These are phyloP conservation scores for Zhuqinia jingwanae DNA, from an alignment of 2,888 invertebrate species.

Conservation along the genomic window DNA sequence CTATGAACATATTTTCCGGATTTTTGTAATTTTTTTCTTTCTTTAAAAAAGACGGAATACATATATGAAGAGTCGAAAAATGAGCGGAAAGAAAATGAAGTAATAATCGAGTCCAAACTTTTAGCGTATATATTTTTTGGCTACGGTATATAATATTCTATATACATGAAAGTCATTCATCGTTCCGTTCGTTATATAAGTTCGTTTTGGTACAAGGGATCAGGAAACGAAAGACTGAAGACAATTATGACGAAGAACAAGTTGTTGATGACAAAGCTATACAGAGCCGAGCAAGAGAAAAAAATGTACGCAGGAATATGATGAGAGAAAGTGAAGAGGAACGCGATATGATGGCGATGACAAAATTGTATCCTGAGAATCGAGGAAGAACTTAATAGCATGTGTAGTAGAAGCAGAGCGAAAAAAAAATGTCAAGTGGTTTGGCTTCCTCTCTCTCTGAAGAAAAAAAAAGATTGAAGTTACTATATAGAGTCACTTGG, in stretches of 20 bases:
- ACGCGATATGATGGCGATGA: neutral
- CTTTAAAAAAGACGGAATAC: too few relatives aligned
- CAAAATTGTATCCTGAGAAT: constrained; percentile 9
- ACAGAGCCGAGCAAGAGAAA: neutral
- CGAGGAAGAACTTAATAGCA: neutral
- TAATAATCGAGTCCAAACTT: neutral
- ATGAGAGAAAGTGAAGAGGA: constrained; percentile 15
- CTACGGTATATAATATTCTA: too few relatives aligned
- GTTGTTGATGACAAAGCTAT: constrained; percentile 2
- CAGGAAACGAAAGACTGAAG: constrained; percentile 5
- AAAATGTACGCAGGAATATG: constrained; percentile 3
- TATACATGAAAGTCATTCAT: too few relatives aligned
- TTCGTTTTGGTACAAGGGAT: neutral
- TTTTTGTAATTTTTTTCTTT: too few relatives aligned
- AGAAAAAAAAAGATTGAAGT: neutral
- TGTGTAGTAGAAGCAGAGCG: neutral
- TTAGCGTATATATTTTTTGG: too few relatives aligned
- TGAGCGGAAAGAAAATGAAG: neutral
- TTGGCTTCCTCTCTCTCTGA: neutral
- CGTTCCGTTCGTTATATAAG: too few relatives aligned
- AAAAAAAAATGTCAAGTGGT: constrained; percentile 43
- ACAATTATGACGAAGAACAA: constrained; percentile 30
- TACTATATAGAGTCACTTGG: neutral
- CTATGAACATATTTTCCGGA: too few relatives aligned
- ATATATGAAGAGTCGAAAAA: too few relatives aligned